Evolutionary conservation across 2,888 invertebrate genomes (phyloP), one percentile per base, ranked within the genome.

Genomic region (Colostygia pectinataria): DNA sequence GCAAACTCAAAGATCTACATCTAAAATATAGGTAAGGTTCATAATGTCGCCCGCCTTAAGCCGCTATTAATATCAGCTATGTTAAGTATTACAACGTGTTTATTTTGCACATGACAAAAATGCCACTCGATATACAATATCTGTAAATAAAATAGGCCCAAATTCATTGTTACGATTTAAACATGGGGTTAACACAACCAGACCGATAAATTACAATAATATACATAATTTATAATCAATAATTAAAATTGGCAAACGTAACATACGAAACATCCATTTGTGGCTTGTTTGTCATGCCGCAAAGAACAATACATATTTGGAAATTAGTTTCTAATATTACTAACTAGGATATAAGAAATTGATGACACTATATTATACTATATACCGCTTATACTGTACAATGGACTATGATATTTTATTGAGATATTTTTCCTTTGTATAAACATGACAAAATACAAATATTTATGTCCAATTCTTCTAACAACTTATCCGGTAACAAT

Each of bases 381-480:
- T 81, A 80, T 83, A 87, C 78, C 77, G 71, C 70, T 83, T 88
- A 86, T 69, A 74, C 86, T 87, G 84, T 90, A 90, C 88, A 88
- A 82, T 82, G 88, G 86, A 86, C 86, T 87, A 88, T 84, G 84
- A 85, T 86, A 88, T 81, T 83, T 74, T 74, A 80, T 83, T 85
- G 85, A 88, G 86, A 88, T 86, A 88, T 83, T 81, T 77, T 68
- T 80, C 77, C 77, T 83, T 87, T 76, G 86, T 90, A 89, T 88
- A 90, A 88, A 90, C 79, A 80, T 89, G 89, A 85, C 80, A 89
- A 90, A 89, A 90, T 89, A 90, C 86, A 85, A 86, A 85, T 78
- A 82, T 82, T 75, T 83, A 71, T 79, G 80, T 79, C 81, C 80
- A 75, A 79, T 77, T 74, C 75, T 77, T n/a, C 69, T 77, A 82